These are phyloP conservation scores for Acanthornis magna DNA, from an alignment of 2,797 vertebrate genomes.

Conservation along the genomic window DNA sequence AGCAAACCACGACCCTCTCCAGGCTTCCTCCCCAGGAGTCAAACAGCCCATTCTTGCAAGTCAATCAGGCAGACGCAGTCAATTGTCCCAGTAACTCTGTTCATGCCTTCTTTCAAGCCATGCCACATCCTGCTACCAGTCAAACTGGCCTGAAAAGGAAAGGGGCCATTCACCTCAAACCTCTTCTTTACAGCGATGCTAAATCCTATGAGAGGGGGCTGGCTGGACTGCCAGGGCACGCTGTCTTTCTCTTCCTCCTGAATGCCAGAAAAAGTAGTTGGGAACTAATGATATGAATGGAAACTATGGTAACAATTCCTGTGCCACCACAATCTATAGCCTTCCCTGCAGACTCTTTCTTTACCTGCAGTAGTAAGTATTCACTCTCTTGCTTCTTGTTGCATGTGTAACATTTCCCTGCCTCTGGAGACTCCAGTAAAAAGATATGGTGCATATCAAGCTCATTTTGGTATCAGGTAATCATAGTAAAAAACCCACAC, in stretches of 20 bases:
- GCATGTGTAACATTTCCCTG: not conserved
- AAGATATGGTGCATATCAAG: not conserved
- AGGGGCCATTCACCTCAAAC: not conserved
- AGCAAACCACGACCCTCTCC: not conserved
- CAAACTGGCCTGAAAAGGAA: constrained; percentile 29
- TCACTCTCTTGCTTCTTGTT: not conserved
- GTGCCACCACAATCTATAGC: not conserved
- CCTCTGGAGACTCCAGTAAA: not conserved
- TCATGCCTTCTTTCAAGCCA: not conserved
- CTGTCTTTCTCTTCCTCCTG: not conserved
- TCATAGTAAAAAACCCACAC: not conserved
- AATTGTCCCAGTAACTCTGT: not conserved
- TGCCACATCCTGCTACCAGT: not conserved
- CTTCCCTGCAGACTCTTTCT: not conserved
- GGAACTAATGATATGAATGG: constrained; percentile 15
- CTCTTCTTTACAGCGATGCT: not conserved
- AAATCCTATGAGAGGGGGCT: not conserved
- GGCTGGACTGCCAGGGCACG: not conserved
- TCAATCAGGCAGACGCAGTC: not conserved
- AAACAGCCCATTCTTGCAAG: constrained; percentile 9
- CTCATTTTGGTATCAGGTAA: not conserved
- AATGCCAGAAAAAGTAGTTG: constrained; percentile 5
- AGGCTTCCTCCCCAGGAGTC: not conserved
- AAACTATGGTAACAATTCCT: constrained; percentile 40
- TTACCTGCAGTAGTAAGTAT: not conserved